phyloP scores from a whole-genome alignment of 1,140 invertebrate genomes.

The Cephus cinctus region DNA sequence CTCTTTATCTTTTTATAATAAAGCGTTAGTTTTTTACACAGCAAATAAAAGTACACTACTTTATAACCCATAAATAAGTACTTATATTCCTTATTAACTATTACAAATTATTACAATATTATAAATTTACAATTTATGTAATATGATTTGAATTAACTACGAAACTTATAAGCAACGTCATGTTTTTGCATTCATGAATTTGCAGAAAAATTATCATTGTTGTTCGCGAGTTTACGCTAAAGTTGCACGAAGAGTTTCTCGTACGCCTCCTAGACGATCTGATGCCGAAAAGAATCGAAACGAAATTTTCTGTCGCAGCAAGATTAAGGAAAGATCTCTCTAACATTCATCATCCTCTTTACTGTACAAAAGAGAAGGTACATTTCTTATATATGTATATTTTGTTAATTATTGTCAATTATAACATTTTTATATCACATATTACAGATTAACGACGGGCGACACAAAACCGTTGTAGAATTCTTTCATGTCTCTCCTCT shows the following conservation, averaged over 20 bases:
- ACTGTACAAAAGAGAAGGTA: conserved; percentile 18
- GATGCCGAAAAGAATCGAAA: conserved; percentile 32
- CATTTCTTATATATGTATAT: conserved; percentile 3
- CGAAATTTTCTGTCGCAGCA: conserved; percentile 38
- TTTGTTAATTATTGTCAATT: not conserved
- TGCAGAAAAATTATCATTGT: conserved; percentile 68
- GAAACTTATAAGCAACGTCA: not conserved
- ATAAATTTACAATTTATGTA: too few relatives aligned
- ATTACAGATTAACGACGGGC: not conserved
- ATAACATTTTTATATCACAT: not conserved
- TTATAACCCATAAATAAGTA: too few relatives aligned
- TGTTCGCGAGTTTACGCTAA: conserved; percentile 71
- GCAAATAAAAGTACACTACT: too few relatives aligned
- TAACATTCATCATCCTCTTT: conserved; percentile 27
- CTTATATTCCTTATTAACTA: too few relatives aligned
- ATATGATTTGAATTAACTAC: not conserved
- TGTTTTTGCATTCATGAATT: not conserved
- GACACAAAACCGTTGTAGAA: conserved; percentile 59
- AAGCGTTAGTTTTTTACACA: too few relatives aligned
- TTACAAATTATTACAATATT: too few relatives aligned
- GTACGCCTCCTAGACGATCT: conserved; percentile 36
- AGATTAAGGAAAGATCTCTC: conserved; percentile 42
- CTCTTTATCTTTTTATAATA: too few relatives aligned
- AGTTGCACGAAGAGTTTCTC: conserved; percentile 74
- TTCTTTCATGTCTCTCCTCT: conserved; percentile 70